Percentiles rank a stretch among this genome's conserved stretches.
These are phyloP conservation scores for Urocynchramus pylzowi DNA, from an alignment of 2,113 vertebrate species.

Conservation along the genomic window DNA sequence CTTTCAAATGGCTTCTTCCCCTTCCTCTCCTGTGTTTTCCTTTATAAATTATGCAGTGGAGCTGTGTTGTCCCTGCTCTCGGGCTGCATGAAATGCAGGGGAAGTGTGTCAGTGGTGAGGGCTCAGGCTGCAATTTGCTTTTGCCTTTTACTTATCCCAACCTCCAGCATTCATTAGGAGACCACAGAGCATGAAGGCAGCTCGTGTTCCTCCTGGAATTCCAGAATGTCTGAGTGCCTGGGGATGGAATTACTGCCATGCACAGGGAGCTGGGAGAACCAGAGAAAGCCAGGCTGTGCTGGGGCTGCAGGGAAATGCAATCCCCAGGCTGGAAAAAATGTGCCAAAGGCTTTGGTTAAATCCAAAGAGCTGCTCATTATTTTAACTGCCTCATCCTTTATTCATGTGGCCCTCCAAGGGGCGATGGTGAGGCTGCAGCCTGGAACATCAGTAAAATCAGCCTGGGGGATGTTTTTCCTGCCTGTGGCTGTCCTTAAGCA, in stretches of 20 bases:
- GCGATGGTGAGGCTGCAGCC: not conserved
- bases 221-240: not conserved
- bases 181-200: rapidly evolving
- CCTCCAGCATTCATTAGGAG: not conserved
- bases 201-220: not conserved
- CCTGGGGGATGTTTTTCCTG: not conserved
- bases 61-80: not conserved
- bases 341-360: not conserved
- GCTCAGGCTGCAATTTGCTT: not conserved
- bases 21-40: not conserved
- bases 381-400: not conserved
- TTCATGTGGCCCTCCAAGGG: not conserved
- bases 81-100: not conserved
- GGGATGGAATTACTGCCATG: not conserved
- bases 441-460: not conserved
- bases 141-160: conserved; percentile 8
- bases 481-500: not conserved
- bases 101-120: not conserved
- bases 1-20: not conserved
- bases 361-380: not conserved
- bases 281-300: not conserved
- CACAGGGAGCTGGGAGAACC: not conserved
- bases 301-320: not conserved
- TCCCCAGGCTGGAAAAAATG: not conserved
- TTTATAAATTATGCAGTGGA: conserved; percentile 55